Evolutionary conservation across 2,113 vertebrate genomes (phyloP).

Genomic region (Sula dactylatra): DNA sequence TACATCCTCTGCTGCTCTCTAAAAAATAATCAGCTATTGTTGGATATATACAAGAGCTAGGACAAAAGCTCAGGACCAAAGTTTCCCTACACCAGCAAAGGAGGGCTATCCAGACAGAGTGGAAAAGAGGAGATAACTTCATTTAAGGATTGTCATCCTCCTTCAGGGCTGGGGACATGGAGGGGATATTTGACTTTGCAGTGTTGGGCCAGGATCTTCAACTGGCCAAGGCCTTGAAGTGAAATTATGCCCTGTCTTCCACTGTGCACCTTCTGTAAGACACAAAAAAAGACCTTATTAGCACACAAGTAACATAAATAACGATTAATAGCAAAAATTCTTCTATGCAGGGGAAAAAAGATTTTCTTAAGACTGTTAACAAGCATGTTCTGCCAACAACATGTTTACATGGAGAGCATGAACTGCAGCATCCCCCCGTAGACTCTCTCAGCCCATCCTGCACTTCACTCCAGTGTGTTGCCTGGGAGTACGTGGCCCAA

Average conservation of each 20-base stretch:
- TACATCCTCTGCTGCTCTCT: background rate
- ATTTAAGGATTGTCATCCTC: background rate
- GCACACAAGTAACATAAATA: background rate
- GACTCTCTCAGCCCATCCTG: background rate
- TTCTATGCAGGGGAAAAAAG: background rate
- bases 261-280: background rate
- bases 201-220: background rate
- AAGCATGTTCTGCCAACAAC: background rate
- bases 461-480: rapidly evolving
- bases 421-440: background rate
- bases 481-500: rapidly evolving
- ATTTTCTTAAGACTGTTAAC: background rate
- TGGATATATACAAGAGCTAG: background rate
- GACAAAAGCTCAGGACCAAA: background rate
- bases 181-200: background rate
- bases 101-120: background rate
- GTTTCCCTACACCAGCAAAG: background rate
- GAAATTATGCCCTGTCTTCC: background rate
- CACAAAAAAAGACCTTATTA: background rate
- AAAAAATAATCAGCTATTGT: background rate
- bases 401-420: background rate
- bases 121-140: background rate
- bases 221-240: background rate
- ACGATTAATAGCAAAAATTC: background rate
- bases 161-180: background rate